Evolutionary conservation across 1,140 invertebrate genomes (phyloP).

Genomic region (Pseudoatta argentina): DNA sequence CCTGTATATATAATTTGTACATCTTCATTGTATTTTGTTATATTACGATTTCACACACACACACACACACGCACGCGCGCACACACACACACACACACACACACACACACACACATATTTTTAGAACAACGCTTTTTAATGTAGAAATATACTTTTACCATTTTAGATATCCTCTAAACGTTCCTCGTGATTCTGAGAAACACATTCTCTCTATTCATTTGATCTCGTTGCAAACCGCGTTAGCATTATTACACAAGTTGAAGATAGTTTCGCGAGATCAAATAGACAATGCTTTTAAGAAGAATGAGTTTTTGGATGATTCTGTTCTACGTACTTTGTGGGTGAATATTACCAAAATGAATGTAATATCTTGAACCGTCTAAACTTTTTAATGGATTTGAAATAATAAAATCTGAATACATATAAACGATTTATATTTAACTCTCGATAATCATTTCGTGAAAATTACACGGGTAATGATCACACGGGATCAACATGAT

Average conservation of each 20-base stretch:
- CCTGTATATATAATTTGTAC: no score
- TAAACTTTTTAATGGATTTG: neutral
- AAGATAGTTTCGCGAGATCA: slow-evolving; percentile 59
- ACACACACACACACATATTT: neutral
- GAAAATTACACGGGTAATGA: no score
- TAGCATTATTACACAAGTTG: slow-evolving; percentile 60
- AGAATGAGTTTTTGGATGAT: slow-evolving; percentile 1
- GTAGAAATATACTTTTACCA: slow-evolving; percentile 17
- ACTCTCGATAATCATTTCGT: no score
- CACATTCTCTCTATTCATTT: slow-evolving; percentile 64
- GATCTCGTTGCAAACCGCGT: slow-evolving; percentile 63
- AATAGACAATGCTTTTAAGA: slow-evolving; percentile 9
- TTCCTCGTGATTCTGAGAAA: slow-evolving; percentile 54
- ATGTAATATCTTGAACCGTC: neutral
- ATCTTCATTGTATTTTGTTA: no score
- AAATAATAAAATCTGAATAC: no score
- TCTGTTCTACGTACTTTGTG: slow-evolving; percentile 58
- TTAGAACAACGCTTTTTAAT: neutral
- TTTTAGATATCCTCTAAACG: slow-evolving; percentile 68
- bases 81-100: no score
- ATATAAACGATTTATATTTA: no score
- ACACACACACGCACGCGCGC: no score
- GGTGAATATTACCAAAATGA: slow-evolving; percentile 65
- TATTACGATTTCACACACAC: no score
- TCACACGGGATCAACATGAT: no score